These are phyloP conservation scores for Taenaris catops DNA, from an alignment of 2,888 invertebrate genomes.

Conservation along the genomic window DNA sequence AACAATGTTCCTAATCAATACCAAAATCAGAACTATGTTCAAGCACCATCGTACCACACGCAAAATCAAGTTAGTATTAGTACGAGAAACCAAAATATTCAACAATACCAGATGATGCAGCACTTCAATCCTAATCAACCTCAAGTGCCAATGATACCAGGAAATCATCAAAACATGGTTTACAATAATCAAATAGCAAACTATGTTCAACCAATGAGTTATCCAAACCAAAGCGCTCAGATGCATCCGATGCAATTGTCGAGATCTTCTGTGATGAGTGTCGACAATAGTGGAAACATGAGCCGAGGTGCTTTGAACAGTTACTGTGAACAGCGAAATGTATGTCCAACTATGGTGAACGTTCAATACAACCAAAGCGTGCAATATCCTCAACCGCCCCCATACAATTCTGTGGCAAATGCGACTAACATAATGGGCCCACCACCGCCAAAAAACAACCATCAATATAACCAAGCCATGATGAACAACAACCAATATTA, in stretches of 20 bases:
- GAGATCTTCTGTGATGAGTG: conserved; percentile 69
- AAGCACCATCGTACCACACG: conserved; percentile 48
- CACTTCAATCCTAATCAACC: conserved; percentile 57
- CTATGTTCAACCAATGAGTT: conserved; percentile 51
- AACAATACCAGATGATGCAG: conserved; percentile 61
- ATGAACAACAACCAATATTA: conserved; percentile 72
- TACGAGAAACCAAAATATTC: conserved; percentile 56
- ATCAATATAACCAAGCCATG: conserved; percentile 70
- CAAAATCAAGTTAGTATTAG: conserved; percentile 50
- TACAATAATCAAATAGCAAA: conserved; percentile 53
- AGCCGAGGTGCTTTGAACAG: conserved; percentile 56
- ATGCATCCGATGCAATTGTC: conserved; percentile 67
- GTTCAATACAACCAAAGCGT: conserved; percentile 55
- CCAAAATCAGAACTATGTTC: conserved; percentile 56
- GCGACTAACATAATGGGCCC: conserved; percentile 68
- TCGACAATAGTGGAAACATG: conserved; percentile 67
- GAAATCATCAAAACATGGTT: conserved; percentile 44
- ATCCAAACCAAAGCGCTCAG: conserved; percentile 50
- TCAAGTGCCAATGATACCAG: conserved; percentile 42
- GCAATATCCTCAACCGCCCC: conserved; percentile 63
- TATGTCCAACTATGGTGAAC: conserved; percentile 45
- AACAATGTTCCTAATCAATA: conserved; percentile 56
- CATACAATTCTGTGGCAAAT: conserved; percentile 63
- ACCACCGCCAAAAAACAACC: conserved; percentile 69
- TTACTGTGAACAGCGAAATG: conserved; percentile 55